Percentiles rank a stretch among this genome's conserved stretches.
phyloP scores from a whole-genome alignment of 2,113 vertebrate genomes.

The Calidris pugnax region DNA sequence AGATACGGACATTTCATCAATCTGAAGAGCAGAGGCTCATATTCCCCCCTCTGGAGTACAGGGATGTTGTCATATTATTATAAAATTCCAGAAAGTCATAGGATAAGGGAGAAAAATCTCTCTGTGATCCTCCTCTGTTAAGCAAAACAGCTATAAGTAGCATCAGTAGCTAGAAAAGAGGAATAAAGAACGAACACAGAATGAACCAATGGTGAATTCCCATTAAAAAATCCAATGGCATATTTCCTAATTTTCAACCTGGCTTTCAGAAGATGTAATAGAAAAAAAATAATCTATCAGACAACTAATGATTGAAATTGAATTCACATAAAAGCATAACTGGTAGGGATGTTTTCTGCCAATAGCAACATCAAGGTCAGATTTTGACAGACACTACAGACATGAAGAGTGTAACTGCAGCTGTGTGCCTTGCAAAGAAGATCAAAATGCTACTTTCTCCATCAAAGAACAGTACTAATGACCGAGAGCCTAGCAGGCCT shows the following conservation, averaged over 20 bases:
- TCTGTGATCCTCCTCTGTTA: background rate
- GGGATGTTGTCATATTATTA: background rate
- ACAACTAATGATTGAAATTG: background rate
- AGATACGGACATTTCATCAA: background rate
- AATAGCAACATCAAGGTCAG: background rate
- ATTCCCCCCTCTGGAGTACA: background rate
- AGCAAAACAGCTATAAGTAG: background rate
- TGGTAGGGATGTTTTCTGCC: background rate
- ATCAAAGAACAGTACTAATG: background rate
- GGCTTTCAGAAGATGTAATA: background rate
- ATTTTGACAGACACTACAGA: background rate
- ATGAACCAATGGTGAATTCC: slow-evolving; percentile 58
- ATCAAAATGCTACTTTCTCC: background rate
- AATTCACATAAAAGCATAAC: background rate
- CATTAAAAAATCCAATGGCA: background rate
- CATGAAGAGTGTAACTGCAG: background rate
- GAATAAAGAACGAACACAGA: background rate
- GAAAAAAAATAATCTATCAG: background rate
- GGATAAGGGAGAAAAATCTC: background rate
- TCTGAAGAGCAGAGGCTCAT: background rate
- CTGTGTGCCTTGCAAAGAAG: background rate
- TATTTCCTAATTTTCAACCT: background rate
- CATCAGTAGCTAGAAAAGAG: background rate
- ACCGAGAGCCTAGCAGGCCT: background rate
- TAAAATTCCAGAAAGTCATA: background rate